Evolutionary conservation across 2,113 vertebrate species (phyloP).

Genomic region (Penelope pileata): DNA sequence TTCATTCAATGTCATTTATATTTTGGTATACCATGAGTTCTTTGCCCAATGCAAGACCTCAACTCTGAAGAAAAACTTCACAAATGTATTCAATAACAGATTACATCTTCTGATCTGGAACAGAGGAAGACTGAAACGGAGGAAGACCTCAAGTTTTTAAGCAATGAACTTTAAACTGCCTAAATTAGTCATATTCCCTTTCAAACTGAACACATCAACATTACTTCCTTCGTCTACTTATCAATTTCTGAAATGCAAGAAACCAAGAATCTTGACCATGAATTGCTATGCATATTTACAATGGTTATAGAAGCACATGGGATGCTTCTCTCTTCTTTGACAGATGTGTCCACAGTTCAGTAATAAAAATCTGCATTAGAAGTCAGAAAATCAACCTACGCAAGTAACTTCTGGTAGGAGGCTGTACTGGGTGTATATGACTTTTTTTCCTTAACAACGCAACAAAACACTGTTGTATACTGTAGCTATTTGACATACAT

Average conservation of each 20-base stretch:
- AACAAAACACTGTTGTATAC: background rate
- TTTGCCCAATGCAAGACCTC: background rate
- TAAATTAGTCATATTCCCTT: background rate
- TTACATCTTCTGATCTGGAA: background rate
- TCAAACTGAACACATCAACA: background rate
- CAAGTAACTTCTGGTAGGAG: background rate
- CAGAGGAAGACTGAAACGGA: no score
- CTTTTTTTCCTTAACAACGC: no score
- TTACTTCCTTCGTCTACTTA: background rate
- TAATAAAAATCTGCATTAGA: background rate
- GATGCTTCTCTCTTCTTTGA: background rate
- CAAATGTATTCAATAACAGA: background rate
- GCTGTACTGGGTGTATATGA: background rate
- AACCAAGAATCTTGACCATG: background rate
- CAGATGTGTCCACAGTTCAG: background rate
- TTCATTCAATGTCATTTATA: background rate
- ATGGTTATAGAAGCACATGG: rapidly evolving
- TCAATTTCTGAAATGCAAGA: background rate
- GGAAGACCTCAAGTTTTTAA: rapidly evolving
- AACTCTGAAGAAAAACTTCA: background rate
- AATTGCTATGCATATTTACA: background rate
- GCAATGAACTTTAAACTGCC: background rate
- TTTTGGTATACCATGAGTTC: background rate
- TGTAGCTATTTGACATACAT: background rate
- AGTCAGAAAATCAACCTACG: background rate